Conservation (phyloP, 2,113 vertebrate genomes). For the Tauraco erythrolophus region DNA sequence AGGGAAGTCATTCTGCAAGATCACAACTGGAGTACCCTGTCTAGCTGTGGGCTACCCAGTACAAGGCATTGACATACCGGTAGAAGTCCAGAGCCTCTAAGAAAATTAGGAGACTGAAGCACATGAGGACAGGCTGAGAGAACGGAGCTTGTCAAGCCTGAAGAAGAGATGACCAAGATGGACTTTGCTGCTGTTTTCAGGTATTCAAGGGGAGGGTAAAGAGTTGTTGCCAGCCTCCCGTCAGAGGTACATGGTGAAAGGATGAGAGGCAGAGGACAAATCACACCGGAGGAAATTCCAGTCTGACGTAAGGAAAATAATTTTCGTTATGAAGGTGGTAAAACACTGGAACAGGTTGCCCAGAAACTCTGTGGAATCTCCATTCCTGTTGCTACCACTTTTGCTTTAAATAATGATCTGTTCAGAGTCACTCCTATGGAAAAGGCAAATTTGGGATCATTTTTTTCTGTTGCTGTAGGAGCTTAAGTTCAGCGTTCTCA, state of each 20-base stretch:
- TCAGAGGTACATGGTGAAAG: background rate
- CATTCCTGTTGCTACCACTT: background rate
- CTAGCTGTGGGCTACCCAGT: background rate
- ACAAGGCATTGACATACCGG: background rate
- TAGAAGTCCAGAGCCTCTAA: background rate
- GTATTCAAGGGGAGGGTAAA: background rate
- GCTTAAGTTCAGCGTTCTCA: background rate
- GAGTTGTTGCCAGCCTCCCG: background rate
- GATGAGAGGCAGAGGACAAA: background rate
- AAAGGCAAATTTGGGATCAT: background rate
- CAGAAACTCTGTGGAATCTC: background rate
- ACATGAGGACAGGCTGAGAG: background rate
- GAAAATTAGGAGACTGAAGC: background rate
- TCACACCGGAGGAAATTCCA: background rate
- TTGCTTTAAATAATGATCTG: background rate
- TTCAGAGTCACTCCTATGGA: background rate
- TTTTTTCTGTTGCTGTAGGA: background rate
- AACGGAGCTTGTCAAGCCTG: background rate
- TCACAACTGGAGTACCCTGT: accelerated
- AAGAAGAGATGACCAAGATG: background rate
- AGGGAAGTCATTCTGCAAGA: background rate
- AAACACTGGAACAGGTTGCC: background rate
- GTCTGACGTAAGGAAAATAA: background rate
- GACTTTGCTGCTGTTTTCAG: background rate
- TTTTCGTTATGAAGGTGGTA: background rate